Evolutionary conservation across 2,797 vertebrate genomes (phyloP).

Genomic region (Phataginus tricuspis): DNA sequence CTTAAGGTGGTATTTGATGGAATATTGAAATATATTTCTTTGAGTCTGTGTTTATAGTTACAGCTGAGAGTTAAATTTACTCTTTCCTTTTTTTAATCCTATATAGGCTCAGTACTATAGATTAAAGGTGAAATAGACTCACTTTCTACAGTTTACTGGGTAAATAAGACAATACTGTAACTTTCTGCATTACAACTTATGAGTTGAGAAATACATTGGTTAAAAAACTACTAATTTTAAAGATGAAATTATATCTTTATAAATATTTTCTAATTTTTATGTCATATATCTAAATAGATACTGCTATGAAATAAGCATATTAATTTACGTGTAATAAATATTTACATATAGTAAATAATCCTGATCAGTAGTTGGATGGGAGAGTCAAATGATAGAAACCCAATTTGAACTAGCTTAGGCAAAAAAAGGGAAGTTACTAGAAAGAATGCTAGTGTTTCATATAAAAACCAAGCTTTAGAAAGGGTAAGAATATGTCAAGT

Average conservation of each 20-base stretch:
- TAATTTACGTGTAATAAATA: too few species aligned
- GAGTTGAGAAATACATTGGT: not conserved
- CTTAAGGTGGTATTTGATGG: constrained; percentile 8
- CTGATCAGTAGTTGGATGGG: not conserved
- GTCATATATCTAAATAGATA: constrained; percentile 31
- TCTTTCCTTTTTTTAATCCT: not conserved
- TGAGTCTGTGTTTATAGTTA: constrained; percentile 8
- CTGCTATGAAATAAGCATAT: constrained; percentile 51
- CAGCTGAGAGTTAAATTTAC: constrained; percentile 24
- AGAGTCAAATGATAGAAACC: not conserved
- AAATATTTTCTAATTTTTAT: constrained; percentile 51
- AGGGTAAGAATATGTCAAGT: not conserved
- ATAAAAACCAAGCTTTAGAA: not conserved
- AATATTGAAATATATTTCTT: constrained; percentile 23
- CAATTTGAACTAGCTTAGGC: not conserved
- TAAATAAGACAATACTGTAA: not conserved
- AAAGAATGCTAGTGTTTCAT: not conserved
- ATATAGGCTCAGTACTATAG: not conserved
- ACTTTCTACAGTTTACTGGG: not conserved
- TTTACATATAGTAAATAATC: not conserved
- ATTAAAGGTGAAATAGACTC: not conserved
- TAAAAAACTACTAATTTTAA: constrained; percentile 55
- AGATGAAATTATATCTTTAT: constrained; percentile 3
- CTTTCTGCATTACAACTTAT: constrained; percentile 17
- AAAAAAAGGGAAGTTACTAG: not conserved